Base-by-base conservation (phyloP, 1,140 invertebrate species). In the Drosophila ogumai region DNA sequence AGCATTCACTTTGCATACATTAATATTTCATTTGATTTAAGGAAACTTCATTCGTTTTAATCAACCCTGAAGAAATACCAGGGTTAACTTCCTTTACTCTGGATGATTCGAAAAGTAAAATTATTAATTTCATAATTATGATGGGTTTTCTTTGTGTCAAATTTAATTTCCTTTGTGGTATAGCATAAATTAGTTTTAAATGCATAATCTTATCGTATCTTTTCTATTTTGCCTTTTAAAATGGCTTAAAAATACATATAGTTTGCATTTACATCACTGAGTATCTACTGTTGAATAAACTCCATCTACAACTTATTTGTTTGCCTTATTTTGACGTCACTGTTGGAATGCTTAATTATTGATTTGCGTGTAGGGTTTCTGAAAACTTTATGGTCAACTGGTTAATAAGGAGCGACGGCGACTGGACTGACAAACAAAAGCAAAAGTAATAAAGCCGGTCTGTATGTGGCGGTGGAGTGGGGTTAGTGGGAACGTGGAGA, bases 371-470 rank as follows among this genome's bases (percentile, higher is more conserved):
- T 55, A 68, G 78, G 73, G 71, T 75, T 65, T 69, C 10, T 76
- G 38, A 61, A 80, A 75, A 75, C 47, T 77, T 81, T 81, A 81
- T 81, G 79, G 79, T 69, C 79, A 81, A 73, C 79, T 81, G 69
- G 79, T 73, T 77, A 81, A 82, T 82, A 66, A 79, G 65, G 54
- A 74, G 57, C 19, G 66, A 43, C 36, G 55, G 28, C 25, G 36
- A 43, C 47, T 32, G 44, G 36, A 43, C 47, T 32, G 44, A n/a
- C 60, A 55, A 57, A 50, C 75, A 68, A 74, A 74, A 81, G 78
- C 72, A 81, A 65, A 76, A 71, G 63, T 56, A 69, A 80, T 68
- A 75, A 81, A 81, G 34, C 52, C 71, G 17, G 47, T 47, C 55
- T 73, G 38, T 13, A 9, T 15, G 55, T 13, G 66, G 22, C 7